Percentiles rank a stretch among this genome's conserved stretches.
Conservation (phyloP, 2,797 vertebrate species). For the Propithecus deckenii region DNA sequence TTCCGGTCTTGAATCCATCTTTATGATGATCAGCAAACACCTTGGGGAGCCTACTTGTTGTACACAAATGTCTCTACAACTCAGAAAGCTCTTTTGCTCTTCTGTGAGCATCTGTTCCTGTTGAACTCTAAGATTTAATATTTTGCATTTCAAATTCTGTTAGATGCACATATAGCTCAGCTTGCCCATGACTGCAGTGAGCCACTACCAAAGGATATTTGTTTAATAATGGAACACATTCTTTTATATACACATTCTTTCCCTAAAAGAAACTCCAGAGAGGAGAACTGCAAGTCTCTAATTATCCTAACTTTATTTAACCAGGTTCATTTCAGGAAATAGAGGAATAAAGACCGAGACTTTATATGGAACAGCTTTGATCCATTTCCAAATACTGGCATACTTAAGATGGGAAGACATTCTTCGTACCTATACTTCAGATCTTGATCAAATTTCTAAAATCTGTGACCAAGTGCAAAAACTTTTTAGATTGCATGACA, state of each 20-base stretch:
- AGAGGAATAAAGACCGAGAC: background rate
- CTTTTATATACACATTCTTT: constrained; percentile 30
- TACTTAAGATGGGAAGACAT: background rate
- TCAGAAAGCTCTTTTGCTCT: constrained; percentile 32
- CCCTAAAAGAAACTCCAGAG: constrained; percentile 27
- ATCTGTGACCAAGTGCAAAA: constrained; percentile 4
- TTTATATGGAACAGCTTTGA: background rate
- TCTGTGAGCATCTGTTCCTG: background rate
- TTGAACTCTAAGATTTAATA: background rate
- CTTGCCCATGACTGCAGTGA: background rate
- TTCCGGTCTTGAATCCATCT: constrained; percentile 15
- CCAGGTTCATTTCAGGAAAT: constrained; percentile 25
- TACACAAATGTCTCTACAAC: background rate
- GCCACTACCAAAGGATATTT: background rate
- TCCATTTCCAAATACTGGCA: constrained; percentile 29
- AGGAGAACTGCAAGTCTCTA: background rate
- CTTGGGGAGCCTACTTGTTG: background rate
- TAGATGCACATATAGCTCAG: background rate
- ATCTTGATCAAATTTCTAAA: constrained; percentile 32
- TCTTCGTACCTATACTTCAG: background rate
- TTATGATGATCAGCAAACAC: background rate
- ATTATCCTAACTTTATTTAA: background rate
- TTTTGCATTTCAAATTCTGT: constrained; percentile 59
- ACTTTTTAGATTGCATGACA: background rate
- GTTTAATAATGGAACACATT: constrained; percentile 38